Evolutionary conservation across 2,113 vertebrate genomes (phyloP), one percentile per base, ranked within the genome.

Genomic region (Otocyon megalotis): DNA sequence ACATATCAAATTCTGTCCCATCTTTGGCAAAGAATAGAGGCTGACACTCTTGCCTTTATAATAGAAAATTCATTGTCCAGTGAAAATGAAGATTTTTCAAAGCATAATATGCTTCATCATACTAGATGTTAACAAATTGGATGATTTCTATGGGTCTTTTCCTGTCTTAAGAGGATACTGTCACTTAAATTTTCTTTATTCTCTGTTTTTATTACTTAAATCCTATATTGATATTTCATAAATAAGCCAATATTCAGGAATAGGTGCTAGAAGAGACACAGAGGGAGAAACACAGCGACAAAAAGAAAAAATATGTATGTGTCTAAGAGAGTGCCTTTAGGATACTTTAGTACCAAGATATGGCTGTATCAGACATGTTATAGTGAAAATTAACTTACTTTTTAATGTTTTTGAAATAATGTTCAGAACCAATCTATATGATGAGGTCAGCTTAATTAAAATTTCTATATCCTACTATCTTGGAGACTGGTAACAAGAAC

Each of bases 21-120:
- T 94, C 48, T 95, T 95, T 89, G 54, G 89, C 60, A 91, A 91
- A 96, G 90, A 81, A 72, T 67, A 76, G n/a, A 94, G 53, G 54
- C 62, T 79, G 67, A 71, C 56, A 97, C 50, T 90, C 67, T 93
- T 93, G 15, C 63, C 35, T 93, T 92, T 96, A 79, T 97, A 81
- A 80, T 54, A 84, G 69, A 94, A 92, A 95, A 96, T 95, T 72
- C 37, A 92, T 84, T 95, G 76, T 94, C 96, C 72, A 90, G n/a
- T 88, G 74, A 92, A 95, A 96, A 13, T 79, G 74, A 96, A 93
- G 56, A 22, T 92, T 92, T 97, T 97, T 90, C 72, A 94, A 90
- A 94, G 17, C 53, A 90, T 56, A 87, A 26, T 92, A 94, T 94
- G 28, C 37, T 96, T 96, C 71, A n/a, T 94, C 35, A 37, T 81